Evolutionary conservation across 2,888 invertebrate species (phyloP).

Genomic region (Esperia sulphurella): DNA sequence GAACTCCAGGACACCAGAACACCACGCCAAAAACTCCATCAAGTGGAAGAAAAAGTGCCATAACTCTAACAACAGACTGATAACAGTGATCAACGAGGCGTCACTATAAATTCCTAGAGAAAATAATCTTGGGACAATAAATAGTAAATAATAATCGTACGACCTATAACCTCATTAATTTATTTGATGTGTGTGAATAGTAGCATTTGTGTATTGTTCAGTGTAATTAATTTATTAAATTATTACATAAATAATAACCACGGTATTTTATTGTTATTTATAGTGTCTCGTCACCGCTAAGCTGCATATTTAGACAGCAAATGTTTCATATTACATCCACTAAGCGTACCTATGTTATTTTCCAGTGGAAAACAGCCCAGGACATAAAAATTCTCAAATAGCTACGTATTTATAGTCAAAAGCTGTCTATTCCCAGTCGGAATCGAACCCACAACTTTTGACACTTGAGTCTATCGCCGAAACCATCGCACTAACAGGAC

Average conservation of each 20-base stretch:
- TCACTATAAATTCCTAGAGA: constrained; percentile 72
- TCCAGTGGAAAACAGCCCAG: too few species aligned
- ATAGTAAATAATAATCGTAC: constrained; percentile 48
- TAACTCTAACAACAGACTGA: constrained; percentile 82
- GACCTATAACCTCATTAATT: constrained; percentile 78
- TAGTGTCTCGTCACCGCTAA: too few species aligned
- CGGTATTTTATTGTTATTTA: neutral
- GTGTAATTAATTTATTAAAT: constrained; percentile 76
- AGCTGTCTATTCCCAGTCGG: too few species aligned
- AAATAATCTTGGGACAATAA: constrained; percentile 61
- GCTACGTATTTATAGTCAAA: too few species aligned
- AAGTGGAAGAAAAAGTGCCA: constrained; percentile 75
- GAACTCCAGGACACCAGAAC: constrained; percentile 60
- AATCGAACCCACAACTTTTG: too few species aligned
- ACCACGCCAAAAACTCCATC: constrained; percentile 54
- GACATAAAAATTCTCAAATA: too few species aligned
- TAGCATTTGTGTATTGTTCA: constrained; percentile 70
- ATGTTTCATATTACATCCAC: too few species aligned
- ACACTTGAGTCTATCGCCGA: too few species aligned
- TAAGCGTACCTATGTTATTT: too few species aligned
- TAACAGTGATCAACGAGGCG: constrained; percentile 89
- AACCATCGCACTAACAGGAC: neutral
- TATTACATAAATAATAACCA: constrained; percentile 31
- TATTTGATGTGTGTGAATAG: constrained; percentile 76
- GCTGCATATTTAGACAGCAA: too few species aligned